Evolutionary conservation across 1,140 invertebrate genomes (phyloP).

Genomic region (Drosophila arizonae): DNA sequence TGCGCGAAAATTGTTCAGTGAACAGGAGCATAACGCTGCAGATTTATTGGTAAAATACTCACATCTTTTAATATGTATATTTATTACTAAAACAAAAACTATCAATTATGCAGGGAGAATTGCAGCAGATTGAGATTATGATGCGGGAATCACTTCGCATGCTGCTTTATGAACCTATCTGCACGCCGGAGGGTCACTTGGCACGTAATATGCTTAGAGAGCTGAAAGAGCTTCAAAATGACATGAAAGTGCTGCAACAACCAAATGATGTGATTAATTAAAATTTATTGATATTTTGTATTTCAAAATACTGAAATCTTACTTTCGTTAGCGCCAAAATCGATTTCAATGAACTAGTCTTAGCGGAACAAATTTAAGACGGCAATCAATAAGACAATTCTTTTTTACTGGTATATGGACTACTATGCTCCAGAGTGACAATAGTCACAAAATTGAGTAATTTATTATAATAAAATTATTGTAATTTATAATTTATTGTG

Average conservation of each 20-base stretch:
- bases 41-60: slow-evolving; percentile 50
- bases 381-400: not conserved
- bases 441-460: no score
- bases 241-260: slow-evolving; percentile 81
- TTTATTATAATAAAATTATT: no score
- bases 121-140: slow-evolving; percentile 84
- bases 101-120: slow-evolving; percentile 80
- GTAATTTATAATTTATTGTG: no score
- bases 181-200: slow-evolving; percentile 88
- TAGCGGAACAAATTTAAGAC: slow-evolving; percentile 22
- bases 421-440: no score
- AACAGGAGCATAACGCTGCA: slow-evolving; percentile 45
- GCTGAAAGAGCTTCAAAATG: slow-evolving; percentile 85
- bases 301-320: slow-evolving; percentile 9
- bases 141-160: slow-evolving; percentile 86
- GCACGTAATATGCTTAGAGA: slow-evolving; percentile 87
- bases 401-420: no score
- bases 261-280: slow-evolving; percentile 48
- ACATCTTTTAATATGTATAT: no score
- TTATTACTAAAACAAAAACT: not conserved
- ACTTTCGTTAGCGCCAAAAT: slow-evolving; percentile 3
- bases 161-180: slow-evolving; percentile 87
- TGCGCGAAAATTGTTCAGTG: slow-evolving; percentile 77
- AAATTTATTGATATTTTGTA: not conserved
- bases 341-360: not conserved